phyloP scores from a whole-genome alignment of 2,888 invertebrate species.

The Chloroclysta siterata region DNA sequence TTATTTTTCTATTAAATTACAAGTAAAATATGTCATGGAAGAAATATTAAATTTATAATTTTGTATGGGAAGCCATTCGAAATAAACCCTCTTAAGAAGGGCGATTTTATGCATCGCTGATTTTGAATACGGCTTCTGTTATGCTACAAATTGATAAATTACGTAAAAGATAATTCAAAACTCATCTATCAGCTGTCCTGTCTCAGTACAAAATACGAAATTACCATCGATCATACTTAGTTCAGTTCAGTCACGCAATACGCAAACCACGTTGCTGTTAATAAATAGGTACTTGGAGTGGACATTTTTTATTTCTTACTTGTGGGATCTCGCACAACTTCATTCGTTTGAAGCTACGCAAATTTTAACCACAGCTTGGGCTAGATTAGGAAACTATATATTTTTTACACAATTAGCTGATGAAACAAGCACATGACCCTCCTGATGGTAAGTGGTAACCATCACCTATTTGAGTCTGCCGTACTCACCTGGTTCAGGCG shows the following conservation, averaged over 20 bases:
- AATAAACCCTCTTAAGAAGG: constrained; percentile 25
- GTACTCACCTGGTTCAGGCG: too few species aligned
- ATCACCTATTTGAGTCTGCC: too few species aligned
- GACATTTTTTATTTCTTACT: not conserved
- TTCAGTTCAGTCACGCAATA: constrained; percentile 1
- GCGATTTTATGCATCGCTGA: constrained; percentile 52
- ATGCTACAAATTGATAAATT: constrained; percentile 19
- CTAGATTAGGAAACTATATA: too few species aligned
- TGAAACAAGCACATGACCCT: too few species aligned
- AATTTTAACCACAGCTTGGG: too few species aligned
- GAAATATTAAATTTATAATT: not conserved
- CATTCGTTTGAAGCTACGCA: not conserved
- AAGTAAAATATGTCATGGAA: not conserved
- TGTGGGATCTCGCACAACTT: not conserved
- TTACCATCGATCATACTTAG: constrained; percentile 15
- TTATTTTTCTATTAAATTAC: too few species aligned
- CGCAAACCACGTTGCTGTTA: not conserved
- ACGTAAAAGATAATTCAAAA: constrained; percentile 10
- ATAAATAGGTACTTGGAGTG: not conserved
- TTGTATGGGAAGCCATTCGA: not conserved
- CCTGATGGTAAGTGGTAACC: too few species aligned
- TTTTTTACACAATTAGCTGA: too few species aligned
- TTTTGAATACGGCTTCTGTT: constrained; percentile 47
- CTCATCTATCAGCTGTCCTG: constrained; percentile 10
- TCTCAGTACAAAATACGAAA: constrained; percentile 7